Evolutionary conservation across 2,113 vertebrate species (phyloP), one percentile per base, ranked within the genome.

Genomic region (Anguilla rostrata): DNA sequence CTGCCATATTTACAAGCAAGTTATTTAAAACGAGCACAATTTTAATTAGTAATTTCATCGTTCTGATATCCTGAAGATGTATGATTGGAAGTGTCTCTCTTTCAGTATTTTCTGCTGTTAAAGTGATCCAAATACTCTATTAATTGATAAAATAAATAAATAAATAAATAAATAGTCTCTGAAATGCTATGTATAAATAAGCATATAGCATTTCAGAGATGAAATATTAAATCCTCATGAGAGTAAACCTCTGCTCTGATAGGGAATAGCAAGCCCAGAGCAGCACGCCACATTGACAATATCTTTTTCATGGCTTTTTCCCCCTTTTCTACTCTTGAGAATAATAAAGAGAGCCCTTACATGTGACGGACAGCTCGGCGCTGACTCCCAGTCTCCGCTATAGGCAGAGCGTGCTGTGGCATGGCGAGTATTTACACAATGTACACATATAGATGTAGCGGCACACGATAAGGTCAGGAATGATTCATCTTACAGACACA

Each of bases 391-490:
- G 84, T 85, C 39, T 85, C 18, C 84, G 78, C 29, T 29, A 78
- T 7, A 75, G 63, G n/a, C 84, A 75, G 29, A 49, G 22, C 6
- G 63, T 60, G 46, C 12, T 78, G 57, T 18, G 71, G 41, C 14
- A 26, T 22, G 46, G 43, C 43, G 40, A 39, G 39, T 84, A 41
- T 71, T 66, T 26, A 39, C 39, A 34, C 29, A 39, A 71, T 29
- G 46, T 22, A 84, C 56, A 40, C 34, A 3, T 66, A 53, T 66
- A 53, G 7, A 53, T 11, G 49, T 53, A 12, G 34, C 39, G 71
- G 60, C 53, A 63, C 56, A 22, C 83, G 71, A 66, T 84, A 84
- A 41, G 60, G 83, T 84, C 57, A 84, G 22, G 40, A 66, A 71
- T 66, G 60, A 85, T 5, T 78, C 39, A 46, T 85, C 18, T 85